phyloP scores from a whole-genome alignment of 2,888 invertebrate species.

The Xestia ashworthii region DNA sequence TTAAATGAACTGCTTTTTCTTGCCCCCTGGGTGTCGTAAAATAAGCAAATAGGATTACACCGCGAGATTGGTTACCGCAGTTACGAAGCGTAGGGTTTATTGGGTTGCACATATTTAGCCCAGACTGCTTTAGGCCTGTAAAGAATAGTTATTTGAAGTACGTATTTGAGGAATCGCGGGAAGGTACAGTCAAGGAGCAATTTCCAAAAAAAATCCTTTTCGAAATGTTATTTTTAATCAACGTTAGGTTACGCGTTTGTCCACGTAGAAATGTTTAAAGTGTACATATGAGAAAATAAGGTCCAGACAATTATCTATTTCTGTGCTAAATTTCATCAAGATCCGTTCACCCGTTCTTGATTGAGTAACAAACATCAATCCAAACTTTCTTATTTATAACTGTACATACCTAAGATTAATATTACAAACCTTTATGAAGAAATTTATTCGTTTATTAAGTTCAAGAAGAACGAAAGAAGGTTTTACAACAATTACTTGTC shows the following conservation, averaged over 20 bases:
- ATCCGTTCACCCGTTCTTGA: no score
- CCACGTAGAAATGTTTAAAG: neutral
- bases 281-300: neutral
- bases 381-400: no score
- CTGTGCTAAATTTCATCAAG: no score
- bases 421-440: neutral
- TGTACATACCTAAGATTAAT: no score
- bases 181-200: neutral
- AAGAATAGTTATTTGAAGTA: neutral
- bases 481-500: neutral
- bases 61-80: slow-evolving; percentile 33
- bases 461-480: neutral
- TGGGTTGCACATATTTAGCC: slow-evolving; percentile 16
- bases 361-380: no score
- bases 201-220: neutral
- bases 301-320: neutral
- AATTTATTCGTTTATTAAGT: neutral
- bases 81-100: neutral
- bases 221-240: no score
- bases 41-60: slow-evolving; percentile 42
- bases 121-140: slow-evolving; percentile 1
- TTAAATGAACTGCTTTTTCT: slow-evolving; percentile 5
- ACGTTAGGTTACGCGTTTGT: neutral
- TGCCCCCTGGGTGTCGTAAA: slow-evolving; percentile 40
- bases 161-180: neutral